phyloP scores from a whole-genome alignment of 2,113 vertebrate species.

The Thomomys bottae region DNA sequence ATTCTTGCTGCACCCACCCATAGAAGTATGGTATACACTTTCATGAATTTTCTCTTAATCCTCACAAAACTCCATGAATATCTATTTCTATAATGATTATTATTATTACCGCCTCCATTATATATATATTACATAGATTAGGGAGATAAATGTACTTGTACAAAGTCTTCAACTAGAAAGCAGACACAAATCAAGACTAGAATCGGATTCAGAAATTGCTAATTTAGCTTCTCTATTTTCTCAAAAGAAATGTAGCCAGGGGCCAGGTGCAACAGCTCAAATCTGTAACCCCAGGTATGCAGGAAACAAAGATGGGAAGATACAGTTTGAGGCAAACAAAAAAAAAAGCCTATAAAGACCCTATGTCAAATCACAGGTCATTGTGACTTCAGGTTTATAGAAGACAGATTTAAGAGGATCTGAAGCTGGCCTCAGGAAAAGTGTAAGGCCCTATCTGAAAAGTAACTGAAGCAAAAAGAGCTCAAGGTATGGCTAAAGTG shows the following conservation, averaged over 20 bases:
- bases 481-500: too few species aligned
- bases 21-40: neutral
- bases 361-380: too few species aligned
- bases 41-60: slow-evolving; percentile 19
- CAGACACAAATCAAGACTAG: slow-evolving; percentile 47
- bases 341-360: too few species aligned
- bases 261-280: neutral
- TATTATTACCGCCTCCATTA: neutral
- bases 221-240: neutral
- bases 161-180: neutral
- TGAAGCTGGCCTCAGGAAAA: too few species aligned
- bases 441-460: too few species aligned
- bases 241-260: neutral
- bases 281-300: too few species aligned
- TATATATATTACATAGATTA: neutral
- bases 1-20: neutral
- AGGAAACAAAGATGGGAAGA: too few species aligned
- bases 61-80: slow-evolving; percentile 31
- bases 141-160: neutral
- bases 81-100: neutral
- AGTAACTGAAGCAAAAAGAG: too few species aligned
- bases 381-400: too few species aligned
- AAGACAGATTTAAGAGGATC: too few species aligned
- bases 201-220: neutral
- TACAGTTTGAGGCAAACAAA: too few species aligned